Evolutionary conservation across 2,888 invertebrate species (phyloP), one percentile per base, ranked within the genome.

Genomic region (Morpho deidamia): DNA sequence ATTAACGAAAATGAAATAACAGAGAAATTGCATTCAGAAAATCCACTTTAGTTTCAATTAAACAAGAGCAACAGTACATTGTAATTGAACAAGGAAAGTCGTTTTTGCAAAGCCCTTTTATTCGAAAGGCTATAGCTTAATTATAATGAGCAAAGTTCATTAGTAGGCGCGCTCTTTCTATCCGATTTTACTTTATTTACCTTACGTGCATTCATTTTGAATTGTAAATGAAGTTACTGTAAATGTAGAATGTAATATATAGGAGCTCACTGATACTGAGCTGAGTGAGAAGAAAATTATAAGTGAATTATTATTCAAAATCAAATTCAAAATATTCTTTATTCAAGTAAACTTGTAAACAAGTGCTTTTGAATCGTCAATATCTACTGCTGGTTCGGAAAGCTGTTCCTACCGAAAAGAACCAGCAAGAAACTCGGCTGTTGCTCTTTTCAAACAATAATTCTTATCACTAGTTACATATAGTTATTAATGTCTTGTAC

Each of bases 71-170:
- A 55, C 52, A 42, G 33, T 41, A 50, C 42, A 51, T 12, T 43
- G 53, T 47, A 53, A 58, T 56, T 58, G 55, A 58, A 55, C 50
- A 39, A 43, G 56, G 53, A 53, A 55, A 58, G 52, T 51, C 51
- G 56, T 58, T 58, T 46, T 59, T 48, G 51, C 53, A 55, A 53
- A 53, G 48, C 56, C 51, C 53, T 56, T 59, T 56, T 53, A 59
- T 56, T 69, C 65, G 67, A 57, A 61, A 58, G 53, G 58, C 58
- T 60, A 60, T 58, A 57, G 58, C 58, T 61, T 62, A 59, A 69
- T 69, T 68, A 65, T 64, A 64, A 68, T 70, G 65, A 67, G 61
- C 55, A 61, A 64, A 70, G 67, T 63, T 67, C 63, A 66, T 71
- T 69, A 68, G 64, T 61, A 61, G 58, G 59, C 60, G 59, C 61